Conservation (phyloP, 53 echinoderm and acorn worm genomes). For the Arbacia lixula region DNA sequence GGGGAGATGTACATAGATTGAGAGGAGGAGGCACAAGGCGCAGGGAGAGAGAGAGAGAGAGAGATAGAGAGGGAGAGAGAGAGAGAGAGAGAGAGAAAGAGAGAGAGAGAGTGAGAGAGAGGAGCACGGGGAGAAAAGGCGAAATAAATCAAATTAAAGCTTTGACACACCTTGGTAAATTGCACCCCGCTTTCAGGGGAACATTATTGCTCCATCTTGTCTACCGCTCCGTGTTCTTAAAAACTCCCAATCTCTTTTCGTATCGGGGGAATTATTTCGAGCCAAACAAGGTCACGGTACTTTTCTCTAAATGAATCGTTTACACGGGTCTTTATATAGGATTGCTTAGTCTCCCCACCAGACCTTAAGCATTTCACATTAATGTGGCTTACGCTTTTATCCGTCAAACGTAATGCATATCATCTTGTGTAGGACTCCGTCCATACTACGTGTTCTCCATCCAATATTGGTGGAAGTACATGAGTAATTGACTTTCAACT, state of each 20-base stretch:
- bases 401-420: no score
- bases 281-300: slow-evolving; percentile 46
- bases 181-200: slow-evolving; percentile 50
- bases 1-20: neutral
- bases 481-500: no score
- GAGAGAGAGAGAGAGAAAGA: neutral
- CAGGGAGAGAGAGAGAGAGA: neutral
- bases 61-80: neutral
- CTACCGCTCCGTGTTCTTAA: slow-evolving; percentile 8
- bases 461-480: no score
- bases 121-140: slow-evolving; percentile 8
- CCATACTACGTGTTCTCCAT: no score
- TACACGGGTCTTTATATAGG: slow-evolving; percentile 25
- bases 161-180: slow-evolving; percentile 58
- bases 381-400: no score
- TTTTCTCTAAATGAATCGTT: slow-evolving; percentile 58
- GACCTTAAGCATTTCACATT: no score
- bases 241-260: slow-evolving; percentile 37
- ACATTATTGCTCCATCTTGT: slow-evolving; percentile 47
- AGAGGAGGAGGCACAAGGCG: neutral
- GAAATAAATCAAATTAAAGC: slow-evolving; percentile 61
- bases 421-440: no score
- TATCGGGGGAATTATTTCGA: slow-evolving; percentile 40
- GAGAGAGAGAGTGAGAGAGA: neutral
- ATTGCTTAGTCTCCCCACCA: slow-evolving; percentile 2